Percentiles rank a stretch among this genome's conserved stretches.
These are phyloP conservation scores for Zosterops borbonicus DNA, from an alignment of 2,113 vertebrate species.

Conservation along the genomic window DNA sequence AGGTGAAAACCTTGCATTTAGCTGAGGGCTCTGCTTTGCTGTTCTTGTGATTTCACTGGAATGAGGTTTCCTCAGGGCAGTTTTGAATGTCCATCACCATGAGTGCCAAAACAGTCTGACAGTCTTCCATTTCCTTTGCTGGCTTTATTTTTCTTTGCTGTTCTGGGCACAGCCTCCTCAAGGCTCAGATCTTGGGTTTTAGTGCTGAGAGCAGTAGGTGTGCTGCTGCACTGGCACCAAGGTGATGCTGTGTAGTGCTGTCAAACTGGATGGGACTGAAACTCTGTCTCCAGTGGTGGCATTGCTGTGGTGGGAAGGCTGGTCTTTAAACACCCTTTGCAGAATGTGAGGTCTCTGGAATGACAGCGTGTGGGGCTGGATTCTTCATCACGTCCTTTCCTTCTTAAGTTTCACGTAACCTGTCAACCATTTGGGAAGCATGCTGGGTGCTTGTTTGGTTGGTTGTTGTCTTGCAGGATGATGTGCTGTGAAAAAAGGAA, in stretches of 20 bases:
- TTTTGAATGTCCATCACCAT: accelerated
- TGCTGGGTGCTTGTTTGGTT: neutral
- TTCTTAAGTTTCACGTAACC: neutral
- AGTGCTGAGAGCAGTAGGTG: neutral
- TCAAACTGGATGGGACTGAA: neutral
- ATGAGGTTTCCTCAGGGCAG: neutral
- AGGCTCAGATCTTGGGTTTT: neutral
- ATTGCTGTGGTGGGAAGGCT: accelerated
- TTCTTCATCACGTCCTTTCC: neutral
- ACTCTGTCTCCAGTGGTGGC: accelerated
- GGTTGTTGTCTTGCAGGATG: neutral
- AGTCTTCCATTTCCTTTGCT: neutral
- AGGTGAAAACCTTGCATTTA: neutral
- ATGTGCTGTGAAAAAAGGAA: neutral
- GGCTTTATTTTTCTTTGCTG: neutral
- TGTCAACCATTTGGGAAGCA: neutral
- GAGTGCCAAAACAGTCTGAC: neutral
- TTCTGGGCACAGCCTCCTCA: neutral
- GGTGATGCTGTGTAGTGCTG: neutral
- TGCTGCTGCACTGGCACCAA: neutral
- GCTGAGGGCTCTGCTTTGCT: neutral
- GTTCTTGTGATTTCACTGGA: neutral
- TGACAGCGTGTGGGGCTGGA: neutral
- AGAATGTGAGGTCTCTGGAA: neutral
- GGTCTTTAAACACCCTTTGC: neutral